phyloP scores from a whole-genome alignment of 2,888 invertebrate species.

The Rhingia rostrata region DNA sequence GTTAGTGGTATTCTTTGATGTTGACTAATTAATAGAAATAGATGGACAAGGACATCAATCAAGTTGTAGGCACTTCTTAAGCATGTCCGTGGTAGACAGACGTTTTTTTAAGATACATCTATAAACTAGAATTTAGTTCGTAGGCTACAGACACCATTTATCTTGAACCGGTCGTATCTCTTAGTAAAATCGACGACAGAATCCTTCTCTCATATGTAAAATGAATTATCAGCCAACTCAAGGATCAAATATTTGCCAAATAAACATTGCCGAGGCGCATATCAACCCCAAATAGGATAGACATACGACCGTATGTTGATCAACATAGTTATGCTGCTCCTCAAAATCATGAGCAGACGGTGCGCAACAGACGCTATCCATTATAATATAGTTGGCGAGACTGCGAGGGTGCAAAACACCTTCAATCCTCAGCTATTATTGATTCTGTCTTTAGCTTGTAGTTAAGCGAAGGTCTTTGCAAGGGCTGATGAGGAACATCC shows the following conservation, averaged over 20 bases:
- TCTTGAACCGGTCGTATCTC: too few species aligned
- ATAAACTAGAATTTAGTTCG: too few species aligned
- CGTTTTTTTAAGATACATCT: too few species aligned
- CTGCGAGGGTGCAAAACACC: conserved; percentile 24
- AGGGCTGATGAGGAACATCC: conserved; percentile 12
- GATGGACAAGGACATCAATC: conserved; percentile 28
- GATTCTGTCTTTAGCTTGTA: conserved; percentile 50
- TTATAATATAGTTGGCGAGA: background rate
- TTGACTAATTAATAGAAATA: conserved; percentile 40
- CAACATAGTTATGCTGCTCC: conserved; percentile 37
- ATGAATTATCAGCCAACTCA: background rate
- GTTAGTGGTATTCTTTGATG: conserved; percentile 48
- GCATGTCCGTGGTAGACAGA: background rate
- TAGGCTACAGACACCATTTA: too few species aligned
- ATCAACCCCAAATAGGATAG: conserved; percentile 3
- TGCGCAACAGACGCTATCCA: too few species aligned
- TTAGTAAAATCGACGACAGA: too few species aligned
- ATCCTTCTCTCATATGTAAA: too few species aligned
- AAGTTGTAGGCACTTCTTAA: background rate
- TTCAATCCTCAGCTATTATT: conserved; percentile 35
- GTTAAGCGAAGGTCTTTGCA: conserved; percentile 16
- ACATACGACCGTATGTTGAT: conserved; percentile 22
- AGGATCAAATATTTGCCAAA: conserved; percentile 10
- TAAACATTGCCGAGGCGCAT: background rate
- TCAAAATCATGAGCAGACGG: background rate